phyloP scores from a whole-genome alignment of 2,797 vertebrate genomes.

The Sebastes steindachneri region DNA sequence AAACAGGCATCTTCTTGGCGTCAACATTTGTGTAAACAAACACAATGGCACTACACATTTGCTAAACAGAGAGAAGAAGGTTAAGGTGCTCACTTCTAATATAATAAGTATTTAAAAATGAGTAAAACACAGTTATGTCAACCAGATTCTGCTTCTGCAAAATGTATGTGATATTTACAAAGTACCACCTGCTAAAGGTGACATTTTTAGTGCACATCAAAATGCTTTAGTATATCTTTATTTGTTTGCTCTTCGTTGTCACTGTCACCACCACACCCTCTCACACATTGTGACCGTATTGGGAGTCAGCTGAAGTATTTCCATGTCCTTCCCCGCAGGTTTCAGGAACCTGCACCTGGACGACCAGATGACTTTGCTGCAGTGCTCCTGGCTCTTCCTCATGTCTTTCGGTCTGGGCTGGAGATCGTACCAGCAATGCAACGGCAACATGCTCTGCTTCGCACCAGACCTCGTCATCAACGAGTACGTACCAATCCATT shows the following conservation, averaged over 20 bases:
- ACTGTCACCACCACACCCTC: neutral
- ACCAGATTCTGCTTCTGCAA: neutral
- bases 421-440: conserved; percentile 96
- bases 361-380: conserved; percentile 98
- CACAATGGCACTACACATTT: neutral
- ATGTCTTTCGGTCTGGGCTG: conserved; percentile 97
- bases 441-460: conserved; percentile 92
- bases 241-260: neutral
- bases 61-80: neutral
- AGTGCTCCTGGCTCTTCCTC: conserved; percentile 99
- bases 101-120: neutral
- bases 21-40: neutral
- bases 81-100: neutral
- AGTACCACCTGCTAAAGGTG: neutral
- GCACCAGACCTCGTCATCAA: conserved; percentile 97
- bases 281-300: neutral
- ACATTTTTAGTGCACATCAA: neutral
- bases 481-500: conserved; percentile 84
- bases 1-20: neutral
- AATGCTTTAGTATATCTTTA: neutral
- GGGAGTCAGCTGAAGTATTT: neutral
- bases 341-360: conserved; percentile 97
- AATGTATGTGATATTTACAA: neutral
- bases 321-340: conserved; percentile 77
- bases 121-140: neutral